Conservation (phyloP, 2,888 invertebrate genomes). For the Cryptocheilus praepositus region DNA sequence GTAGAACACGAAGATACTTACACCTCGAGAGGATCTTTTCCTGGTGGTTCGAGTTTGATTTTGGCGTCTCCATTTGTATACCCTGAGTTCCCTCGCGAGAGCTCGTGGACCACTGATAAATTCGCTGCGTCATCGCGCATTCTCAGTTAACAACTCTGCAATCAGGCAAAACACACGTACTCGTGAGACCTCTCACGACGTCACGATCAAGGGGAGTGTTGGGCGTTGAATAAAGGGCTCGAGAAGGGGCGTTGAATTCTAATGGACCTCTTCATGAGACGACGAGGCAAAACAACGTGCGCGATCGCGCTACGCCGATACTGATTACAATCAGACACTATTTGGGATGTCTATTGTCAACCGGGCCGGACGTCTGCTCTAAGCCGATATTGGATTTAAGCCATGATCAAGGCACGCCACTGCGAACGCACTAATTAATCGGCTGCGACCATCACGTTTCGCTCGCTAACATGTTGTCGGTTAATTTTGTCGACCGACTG, state of each 20-base stretch:
- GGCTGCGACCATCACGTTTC: constrained; percentile 18
- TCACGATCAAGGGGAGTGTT: too few relatives aligned
- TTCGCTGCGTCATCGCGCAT: constrained; percentile 74
- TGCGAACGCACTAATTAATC: constrained; percentile 44
- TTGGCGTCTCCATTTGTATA: constrained; percentile 71
- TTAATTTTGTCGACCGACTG: too few relatives aligned
- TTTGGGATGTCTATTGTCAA: constrained; percentile 45
- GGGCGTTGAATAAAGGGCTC: too few relatives aligned
- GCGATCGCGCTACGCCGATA: too few relatives aligned
- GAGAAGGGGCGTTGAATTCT: too few relatives aligned
- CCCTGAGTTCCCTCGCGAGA: constrained; percentile 68
- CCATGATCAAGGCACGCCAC: constrained; percentile 44
- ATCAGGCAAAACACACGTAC: constrained; percentile 26
- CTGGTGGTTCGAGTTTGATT: constrained; percentile 65
- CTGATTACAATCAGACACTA: constrained; percentile 25
- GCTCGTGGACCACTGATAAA: constrained; percentile 72
- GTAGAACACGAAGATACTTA: constrained; percentile 57
- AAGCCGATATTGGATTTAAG: constrained; percentile 41
- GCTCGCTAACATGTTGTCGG: too few relatives aligned
- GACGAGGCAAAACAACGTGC: too few relatives aligned
- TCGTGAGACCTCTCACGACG: too few relatives aligned
- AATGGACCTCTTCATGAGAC: too few relatives aligned
- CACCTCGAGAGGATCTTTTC: constrained; percentile 71
- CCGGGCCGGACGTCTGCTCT: constrained; percentile 49
- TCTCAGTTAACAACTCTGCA: constrained; percentile 72